Percentiles rank a stretch among this genome's conserved stretches.
These are phyloP conservation scores for Doryteuthis pealeii DNA, from an alignment of 1,140 invertebrate genomes.

Conservation along the genomic window DNA sequence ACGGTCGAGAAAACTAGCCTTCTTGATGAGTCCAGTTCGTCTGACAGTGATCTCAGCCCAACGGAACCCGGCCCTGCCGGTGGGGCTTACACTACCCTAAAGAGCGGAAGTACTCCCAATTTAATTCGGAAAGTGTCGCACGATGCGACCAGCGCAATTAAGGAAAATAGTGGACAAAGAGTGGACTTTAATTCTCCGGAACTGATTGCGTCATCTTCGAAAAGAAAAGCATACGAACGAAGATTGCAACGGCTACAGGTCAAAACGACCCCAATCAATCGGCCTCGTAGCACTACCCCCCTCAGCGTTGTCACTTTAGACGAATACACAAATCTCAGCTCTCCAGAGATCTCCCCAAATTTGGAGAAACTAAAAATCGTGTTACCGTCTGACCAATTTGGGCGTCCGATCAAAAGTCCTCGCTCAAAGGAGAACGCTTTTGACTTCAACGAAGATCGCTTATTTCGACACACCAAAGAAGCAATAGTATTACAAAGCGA, in stretches of 20 bases:
- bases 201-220: slow-evolving; percentile 26
- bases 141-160: too few species aligned
- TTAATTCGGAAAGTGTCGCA: too few species aligned
- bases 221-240: slow-evolving; percentile 51
- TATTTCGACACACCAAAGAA: slow-evolving; percentile 50
- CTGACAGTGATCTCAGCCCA: slow-evolving; percentile 1
- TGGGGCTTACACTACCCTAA: too few species aligned
- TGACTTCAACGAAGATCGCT: slow-evolving; percentile 48
- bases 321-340: slow-evolving; percentile 65
- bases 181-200: background rate
- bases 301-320: slow-evolving; percentile 77
- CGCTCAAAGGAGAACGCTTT: slow-evolving; percentile 34
- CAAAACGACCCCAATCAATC: slow-evolving; percentile 80
- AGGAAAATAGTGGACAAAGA: too few species aligned
- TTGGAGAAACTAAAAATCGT: slow-evolving; percentile 54
- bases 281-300: slow-evolving; percentile 82
- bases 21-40: slow-evolving; percentile 6
- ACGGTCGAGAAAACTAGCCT: background rate
- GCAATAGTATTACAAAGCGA: slow-evolving; percentile 46
- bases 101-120: too few species aligned
- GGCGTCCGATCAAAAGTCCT: slow-evolving; percentile 39
- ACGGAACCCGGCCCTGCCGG: background rate
- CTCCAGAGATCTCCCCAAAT: slow-evolving; percentile 44
- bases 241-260: slow-evolving; percentile 63
- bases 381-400: slow-evolving; percentile 48